Percentiles rank a stretch among this genome's conserved stretches.
Evolutionary conservation across 2,113 vertebrate species (phyloP).

Genomic region (Stegostoma tigrinum): DNA sequence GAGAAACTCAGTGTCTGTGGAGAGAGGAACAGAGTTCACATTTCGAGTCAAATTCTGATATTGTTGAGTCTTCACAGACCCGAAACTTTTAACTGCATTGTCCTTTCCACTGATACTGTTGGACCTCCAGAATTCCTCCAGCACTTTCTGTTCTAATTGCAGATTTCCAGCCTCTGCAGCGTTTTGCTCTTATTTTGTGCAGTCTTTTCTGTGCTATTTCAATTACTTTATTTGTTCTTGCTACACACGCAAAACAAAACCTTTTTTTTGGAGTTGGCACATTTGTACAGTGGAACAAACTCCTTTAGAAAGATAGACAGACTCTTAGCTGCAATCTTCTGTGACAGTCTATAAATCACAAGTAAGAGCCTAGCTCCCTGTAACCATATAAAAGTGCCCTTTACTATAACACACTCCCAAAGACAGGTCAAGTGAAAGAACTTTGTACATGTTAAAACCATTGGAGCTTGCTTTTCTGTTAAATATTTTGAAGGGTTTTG

Average conservation of each 20-base stretch:
- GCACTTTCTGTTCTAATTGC: too few relatives aligned
- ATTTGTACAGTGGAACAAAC: background rate
- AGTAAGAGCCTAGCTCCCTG: background rate
- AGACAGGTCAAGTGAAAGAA: background rate
- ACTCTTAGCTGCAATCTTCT: background rate
- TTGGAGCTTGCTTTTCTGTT: background rate
- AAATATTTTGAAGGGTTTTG: constrained; percentile 5
- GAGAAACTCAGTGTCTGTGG: background rate
- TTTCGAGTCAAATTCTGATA: too few relatives aligned
- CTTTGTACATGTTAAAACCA: background rate
- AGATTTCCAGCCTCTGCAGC: background rate
- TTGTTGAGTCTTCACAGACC: too few relatives aligned
- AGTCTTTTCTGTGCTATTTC: background rate
- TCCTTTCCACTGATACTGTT: background rate
- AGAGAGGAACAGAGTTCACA: background rate
- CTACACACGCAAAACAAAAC: background rate
- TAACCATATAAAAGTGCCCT: background rate
- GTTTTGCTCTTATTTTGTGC: background rate
- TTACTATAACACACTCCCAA: background rate
- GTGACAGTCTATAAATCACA: background rate
- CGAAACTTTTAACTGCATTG: background rate
- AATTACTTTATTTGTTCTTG: background rate
- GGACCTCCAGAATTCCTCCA: too few relatives aligned
- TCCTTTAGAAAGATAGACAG: background rate
- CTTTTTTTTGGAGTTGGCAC: background rate